Evolutionary conservation across 2,797 vertebrate species (phyloP), one percentile per base, ranked within the genome.

Genomic region (Sternarchorhynchus goeldii): DNA sequence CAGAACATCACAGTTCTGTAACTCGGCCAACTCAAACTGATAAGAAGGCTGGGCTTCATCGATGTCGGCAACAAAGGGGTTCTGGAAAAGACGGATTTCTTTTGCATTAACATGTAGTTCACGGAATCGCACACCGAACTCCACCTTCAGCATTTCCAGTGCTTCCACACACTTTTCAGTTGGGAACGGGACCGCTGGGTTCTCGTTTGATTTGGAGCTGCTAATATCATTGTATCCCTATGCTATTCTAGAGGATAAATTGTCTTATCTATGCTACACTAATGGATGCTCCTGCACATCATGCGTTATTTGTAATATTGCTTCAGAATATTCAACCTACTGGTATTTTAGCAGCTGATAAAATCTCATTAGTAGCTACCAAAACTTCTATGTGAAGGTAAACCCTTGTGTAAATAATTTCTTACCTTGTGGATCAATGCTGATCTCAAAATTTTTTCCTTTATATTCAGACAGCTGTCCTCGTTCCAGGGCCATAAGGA

Each of bases 11-110:
- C 78, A 82, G 64, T 72, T 85, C 50, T 85, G 80, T 34, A 83
- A 76, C 50, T 84, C 70, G 2, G 75, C 79, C 75, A 86, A 18
- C 21, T 88, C 80, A 78, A 85, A 76, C 75, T 86, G 80, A 83
- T 20, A 60, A 86, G 66, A 82, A 68, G 80, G 66, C 73, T 17
- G 73, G 67, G 71, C 68, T 29, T 82, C 41, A 55, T 83, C 6
- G 0, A 82, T 84, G 80, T 85, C 80, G 1, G 70, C 72, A 79
- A 25, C 31, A 76, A 79, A 83, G 82, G 25, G 25, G 25, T 25
- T 25, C 25, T 25, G 25, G 57, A 83, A 81, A n/a, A 79, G 41
- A 8, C 59, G 21, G 3, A 81, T 80, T 41, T 69, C 73, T 82
- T 82, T 84, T 14, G 36, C 41, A 6, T 84, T 10, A 2, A 82